Evolutionary conservation across 92 coral and sea anemone genomes (phyloP).

Genomic region (Paramuricea clavata): DNA sequence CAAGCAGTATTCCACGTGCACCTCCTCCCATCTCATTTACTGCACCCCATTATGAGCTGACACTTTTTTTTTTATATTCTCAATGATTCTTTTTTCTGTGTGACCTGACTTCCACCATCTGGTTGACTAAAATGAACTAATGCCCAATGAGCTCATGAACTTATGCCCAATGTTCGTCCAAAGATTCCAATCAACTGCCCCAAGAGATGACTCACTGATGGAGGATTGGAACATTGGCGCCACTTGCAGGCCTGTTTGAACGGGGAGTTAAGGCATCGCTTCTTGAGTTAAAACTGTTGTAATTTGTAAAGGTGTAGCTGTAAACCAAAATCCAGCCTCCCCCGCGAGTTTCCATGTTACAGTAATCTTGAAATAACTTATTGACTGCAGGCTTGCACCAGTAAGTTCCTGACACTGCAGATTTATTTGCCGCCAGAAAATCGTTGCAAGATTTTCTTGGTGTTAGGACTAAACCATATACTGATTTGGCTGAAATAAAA

Average conservation of each 20-base stretch:
- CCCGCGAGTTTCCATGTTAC: neutral
- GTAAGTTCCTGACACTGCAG: neutral
- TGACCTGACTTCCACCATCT: conserved; percentile 62
- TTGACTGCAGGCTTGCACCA: neutral
- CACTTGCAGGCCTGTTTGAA: neutral
- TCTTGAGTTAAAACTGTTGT: neutral
- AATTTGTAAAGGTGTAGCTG: neutral
- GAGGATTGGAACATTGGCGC: conserved; percentile 45
- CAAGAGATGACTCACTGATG: conserved; percentile 65
- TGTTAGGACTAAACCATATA: too few species aligned
- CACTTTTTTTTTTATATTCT: conserved; percentile 51
- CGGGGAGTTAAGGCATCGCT: neutral
- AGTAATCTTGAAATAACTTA: neutral
- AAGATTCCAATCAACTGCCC: conserved; percentile 65
- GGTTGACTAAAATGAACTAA: conserved; percentile 76
- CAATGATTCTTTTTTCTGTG: conserved; percentile 43
- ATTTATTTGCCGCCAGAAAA: neutral
- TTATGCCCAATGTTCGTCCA: conserved; percentile 75
- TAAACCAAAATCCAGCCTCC: conserved; percentile 18
- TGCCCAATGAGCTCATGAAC: conserved; percentile 72
- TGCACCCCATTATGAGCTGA: conserved; percentile 15
- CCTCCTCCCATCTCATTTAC: too few species aligned
- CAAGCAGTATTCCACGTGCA: too few species aligned
- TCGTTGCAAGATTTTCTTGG: neutral
- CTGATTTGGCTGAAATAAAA: too few species aligned